Base-by-base conservation (phyloP, 2,888 invertebrate genomes). In the Machimus atricapillus region DNA sequence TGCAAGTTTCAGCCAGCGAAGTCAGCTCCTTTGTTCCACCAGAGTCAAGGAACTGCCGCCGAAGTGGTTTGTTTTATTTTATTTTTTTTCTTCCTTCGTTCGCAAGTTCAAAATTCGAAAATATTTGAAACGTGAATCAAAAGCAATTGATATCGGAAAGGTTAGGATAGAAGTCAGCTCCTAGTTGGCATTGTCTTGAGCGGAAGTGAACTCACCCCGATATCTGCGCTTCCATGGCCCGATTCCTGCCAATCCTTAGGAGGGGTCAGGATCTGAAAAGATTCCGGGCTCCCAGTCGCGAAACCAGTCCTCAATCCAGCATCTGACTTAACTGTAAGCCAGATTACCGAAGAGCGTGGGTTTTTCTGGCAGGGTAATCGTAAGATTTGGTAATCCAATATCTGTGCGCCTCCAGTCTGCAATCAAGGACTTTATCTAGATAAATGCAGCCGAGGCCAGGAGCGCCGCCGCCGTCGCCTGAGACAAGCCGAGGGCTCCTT, bases 241-340 rank as follows among this genome's bases (percentile, higher is more conserved):
- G n/a, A 79, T 46, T 52, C 14, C 56, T 40, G 37, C 23, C 16
- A 37, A 16, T n/a, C 34, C 52, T 56, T 86, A 23, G 56, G 77
- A 77, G 76, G 86, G 86, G 86, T 86, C 77, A 86, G 86, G 86
- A 86, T 27, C 27, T 40, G 3, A 37, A 37, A 34, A n/a, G 40
- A 19, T 85, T 40, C 40, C 52, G n/a, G n/a, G 46, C 46, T 34
- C 19, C 19, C n/a, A 34, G 19, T 34, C 40, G 43, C 6, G 40
- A 66, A 66, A 66, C 73, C 27, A 79, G 23, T 76, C 73, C n/a
- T 23, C 7, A 7, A 7, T 12, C 40, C n/a, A 88, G 86, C 87
- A 88, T 87, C 87, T 88, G 88, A 88, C 87, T 88, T 88, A 88
- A 87, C 88, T 87, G 88, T 88, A 88, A 86, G 86, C 76, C 77